phyloP scores from a whole-genome alignment of 1,140 invertebrate genomes.

The Ips typographus region DNA sequence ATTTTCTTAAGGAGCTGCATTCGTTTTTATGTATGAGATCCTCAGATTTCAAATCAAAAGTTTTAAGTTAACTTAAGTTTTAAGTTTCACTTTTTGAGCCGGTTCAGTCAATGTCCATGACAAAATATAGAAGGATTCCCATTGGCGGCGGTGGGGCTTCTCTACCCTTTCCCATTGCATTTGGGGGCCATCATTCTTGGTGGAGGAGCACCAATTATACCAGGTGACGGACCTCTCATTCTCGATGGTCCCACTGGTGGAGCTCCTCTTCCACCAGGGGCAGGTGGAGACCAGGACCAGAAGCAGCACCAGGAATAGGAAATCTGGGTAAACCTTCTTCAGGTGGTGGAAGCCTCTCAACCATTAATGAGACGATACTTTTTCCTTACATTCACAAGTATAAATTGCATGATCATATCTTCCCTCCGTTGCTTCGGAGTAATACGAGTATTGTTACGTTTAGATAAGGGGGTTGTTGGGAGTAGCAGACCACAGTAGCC shows the following conservation, averaged over 20 bases:
- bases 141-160: slow-evolving; percentile 67
- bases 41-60: too few relatives aligned
- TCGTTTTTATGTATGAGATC: too few relatives aligned
- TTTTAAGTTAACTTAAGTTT: too few relatives aligned
- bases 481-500: too few relatives aligned
- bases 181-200: slow-evolving; percentile 70
- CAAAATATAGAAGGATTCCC: slow-evolving; percentile 57
- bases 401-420: too few relatives aligned
- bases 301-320: slow-evolving; percentile 87
- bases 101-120: too few relatives aligned
- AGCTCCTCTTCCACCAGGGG: slow-evolving; percentile 64
- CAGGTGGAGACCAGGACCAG: slow-evolving; percentile 77
- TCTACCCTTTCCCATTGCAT: slow-evolving; percentile 66
- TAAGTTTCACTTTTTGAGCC: too few relatives aligned
- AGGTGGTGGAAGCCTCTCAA: slow-evolving; percentile 96
- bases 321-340: slow-evolving; percentile 95
- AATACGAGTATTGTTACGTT: too few relatives aligned
- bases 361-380: slow-evolving; percentile 96
- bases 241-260: slow-evolving; percentile 70
- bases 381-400: too few relatives aligned
- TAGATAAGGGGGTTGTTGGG: too few relatives aligned
- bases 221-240: slow-evolving; percentile 77
- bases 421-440: too few relatives aligned
- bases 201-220: slow-evolving; percentile 68
- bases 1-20: too few relatives aligned